These are phyloP conservation scores for Polypedilum vanderplanki DNA, from an alignment of 1,140 invertebrate genomes.

Conservation along the genomic window DNA sequence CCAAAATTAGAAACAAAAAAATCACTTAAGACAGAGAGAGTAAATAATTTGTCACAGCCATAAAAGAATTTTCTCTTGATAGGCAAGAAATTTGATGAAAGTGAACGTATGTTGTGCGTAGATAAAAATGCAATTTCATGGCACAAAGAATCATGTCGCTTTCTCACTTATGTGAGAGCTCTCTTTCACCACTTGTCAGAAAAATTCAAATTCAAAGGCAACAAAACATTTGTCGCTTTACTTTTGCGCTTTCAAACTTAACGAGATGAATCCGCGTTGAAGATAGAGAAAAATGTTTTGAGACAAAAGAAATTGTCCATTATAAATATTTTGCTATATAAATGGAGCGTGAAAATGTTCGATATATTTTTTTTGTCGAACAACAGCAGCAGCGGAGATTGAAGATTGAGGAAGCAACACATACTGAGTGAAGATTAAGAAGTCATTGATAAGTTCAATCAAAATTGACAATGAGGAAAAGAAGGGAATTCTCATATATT, in stretches of 20 bases:
- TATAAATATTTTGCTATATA: not conserved
- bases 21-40: too few species aligned
- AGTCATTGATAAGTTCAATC: too few species aligned
- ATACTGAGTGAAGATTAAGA: too few species aligned
- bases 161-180: not conserved
- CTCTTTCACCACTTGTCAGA: not conserved
- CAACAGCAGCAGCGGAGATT: not conserved
- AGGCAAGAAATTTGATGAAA: too few species aligned
- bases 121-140: slow-evolving; percentile 12
- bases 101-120: too few species aligned
- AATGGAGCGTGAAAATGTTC: slow-evolving; percentile 12
- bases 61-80: too few species aligned
- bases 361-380: not conserved
- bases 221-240: not conserved
- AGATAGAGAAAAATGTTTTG: not conserved
- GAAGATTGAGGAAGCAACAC: not conserved
- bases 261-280: not conserved
- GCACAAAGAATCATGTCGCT: not conserved
- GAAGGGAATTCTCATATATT: too few species aligned
- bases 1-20: too few species aligned
- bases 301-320: not conserved
- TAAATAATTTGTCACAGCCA: too few species aligned
- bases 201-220: not conserved
- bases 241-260: not conserved
- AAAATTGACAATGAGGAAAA: too few species aligned